Evolutionary conservation across 2,888 invertebrate genomes (phyloP), one percentile per base, ranked within the genome.

Genomic region (Merodon equestris): DNA sequence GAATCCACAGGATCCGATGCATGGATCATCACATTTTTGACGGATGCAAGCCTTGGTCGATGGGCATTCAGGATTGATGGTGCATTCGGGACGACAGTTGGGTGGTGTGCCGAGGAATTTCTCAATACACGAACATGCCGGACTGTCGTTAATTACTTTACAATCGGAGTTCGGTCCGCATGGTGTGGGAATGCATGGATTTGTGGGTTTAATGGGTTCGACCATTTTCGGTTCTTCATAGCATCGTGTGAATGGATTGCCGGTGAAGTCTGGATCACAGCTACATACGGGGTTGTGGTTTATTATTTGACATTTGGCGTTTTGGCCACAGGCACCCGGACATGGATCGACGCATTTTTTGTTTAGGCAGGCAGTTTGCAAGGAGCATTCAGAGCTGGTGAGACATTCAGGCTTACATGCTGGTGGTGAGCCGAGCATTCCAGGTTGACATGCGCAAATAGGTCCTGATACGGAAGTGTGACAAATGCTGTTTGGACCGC

Each of bases 221-320:
- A 82, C 81, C 82, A 90, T 90, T 12, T 9, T 73, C 51, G 90
- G 84, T 38, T 86, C 85, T 61, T 84, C 83, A 84, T 91, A 91
- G 85, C 94, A 94, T 86, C 92, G 91, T 1, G 92, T 91, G 81
- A 93, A 93, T 57, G 94, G 94, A 91, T 95, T 94, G 7, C 95
- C 95, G 36, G 93, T 93, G 83, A 91, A 92, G 71, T 92, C 91
- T 44, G 91, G 89, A 77, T 92, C 91, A 86, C 95, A 95, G 45
- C 93, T 93, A 86, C 95, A 95, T 79, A 94, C 93, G 3, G 95
- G 95, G 86, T 93, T 94, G 86, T 96, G 96, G 84, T 94, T 93
- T 81, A 94, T 92, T n/a, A 95, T 94, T 88, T 93, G 92, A 84
- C 96, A 96, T 73, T 92, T 91, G 12, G 95, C 93, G 84, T 92